phyloP scores from a whole-genome alignment of 2,113 vertebrate species.

The Lontra canadensis region DNA sequence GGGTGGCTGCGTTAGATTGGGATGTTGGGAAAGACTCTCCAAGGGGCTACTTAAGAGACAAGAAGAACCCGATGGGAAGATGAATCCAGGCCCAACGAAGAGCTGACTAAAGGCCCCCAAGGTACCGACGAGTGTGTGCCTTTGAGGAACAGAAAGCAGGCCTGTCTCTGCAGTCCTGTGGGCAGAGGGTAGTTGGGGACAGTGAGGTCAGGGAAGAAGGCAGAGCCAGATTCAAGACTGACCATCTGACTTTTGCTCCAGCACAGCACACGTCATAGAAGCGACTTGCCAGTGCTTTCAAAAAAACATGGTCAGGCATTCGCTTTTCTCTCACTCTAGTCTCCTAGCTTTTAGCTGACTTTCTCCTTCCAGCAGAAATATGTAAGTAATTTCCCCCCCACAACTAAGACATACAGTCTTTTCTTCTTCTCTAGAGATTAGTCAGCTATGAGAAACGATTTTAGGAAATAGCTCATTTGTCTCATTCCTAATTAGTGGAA shows the following conservation, averaged over 20 bases:
- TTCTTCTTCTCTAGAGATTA: neutral
- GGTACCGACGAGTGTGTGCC: rapidly evolving
- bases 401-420: neutral
- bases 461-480: slow-evolving; percentile 27
- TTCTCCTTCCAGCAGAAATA: neutral
- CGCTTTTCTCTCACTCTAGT: neutral
- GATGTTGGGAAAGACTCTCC: neutral
- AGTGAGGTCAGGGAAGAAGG: neutral
- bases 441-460: neutral
- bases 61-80: neutral
- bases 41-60: neutral
- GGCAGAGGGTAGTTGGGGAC: neutral
- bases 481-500: slow-evolving; percentile 5
- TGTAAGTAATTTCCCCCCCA: neutral
- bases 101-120: neutral
- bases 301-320: neutral
- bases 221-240: neutral
- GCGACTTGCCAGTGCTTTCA: neutral
- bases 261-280: neutral
- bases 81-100: neutral
- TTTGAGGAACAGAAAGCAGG: neutral
- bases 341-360: neutral
- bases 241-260: neutral
- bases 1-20: rapidly evolving
- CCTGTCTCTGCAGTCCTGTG: neutral